Evolutionary conservation across 2,888 invertebrate genomes (phyloP), one percentile per base, ranked within the genome.

Genomic region (Uropetala carovei): DNA sequence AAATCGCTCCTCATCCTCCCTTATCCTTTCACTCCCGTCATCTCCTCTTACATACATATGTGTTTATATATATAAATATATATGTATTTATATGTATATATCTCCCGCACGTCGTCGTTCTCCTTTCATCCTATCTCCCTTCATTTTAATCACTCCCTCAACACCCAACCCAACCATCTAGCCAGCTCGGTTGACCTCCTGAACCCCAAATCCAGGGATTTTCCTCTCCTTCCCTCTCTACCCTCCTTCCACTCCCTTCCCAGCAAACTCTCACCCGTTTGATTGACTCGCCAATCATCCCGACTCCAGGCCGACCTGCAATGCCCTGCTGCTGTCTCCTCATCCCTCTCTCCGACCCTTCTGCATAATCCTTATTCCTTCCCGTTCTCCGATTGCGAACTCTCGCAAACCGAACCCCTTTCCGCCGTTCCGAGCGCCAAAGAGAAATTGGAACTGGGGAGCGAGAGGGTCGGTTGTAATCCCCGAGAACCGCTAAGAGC

Each of bases 151-250:
- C 64, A 5, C 64, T n/a, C n/a, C 64, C 64, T 18, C 16, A 64
- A 18, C 4, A 18, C 83, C 57, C n/a, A 2, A 10, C 9, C 56
- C 27, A 16, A 83, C 83, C 83, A 83, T 83, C 56, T 14, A 83
- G 83, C 83, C 83, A 43, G 57, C 83, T 43, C 83, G 83, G 83
- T 83, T 83, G 56, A 83, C 83, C 83, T n/a, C 83, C 43, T 56
- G 83, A 5, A 56, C 83, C 57, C 56, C 83, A 83, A 83, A 18
- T n/a, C 18, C 83, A 13, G 83, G 56, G 83, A 57, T 56, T 43
- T 83, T 5, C 16, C 11, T 56, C 11, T 56, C 18, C 56, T 9
- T n/a, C 18, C 57, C 43, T 43, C n/a, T 27, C 16, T 82, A 16
- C 18, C 18, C 30, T 27, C 30, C 82, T 43, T 82, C 27, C 56